Evolutionary conservation across 2,888 invertebrate species (phyloP), one percentile per base, ranked within the genome.

Genomic region (Falcaria lacertinaria): DNA sequence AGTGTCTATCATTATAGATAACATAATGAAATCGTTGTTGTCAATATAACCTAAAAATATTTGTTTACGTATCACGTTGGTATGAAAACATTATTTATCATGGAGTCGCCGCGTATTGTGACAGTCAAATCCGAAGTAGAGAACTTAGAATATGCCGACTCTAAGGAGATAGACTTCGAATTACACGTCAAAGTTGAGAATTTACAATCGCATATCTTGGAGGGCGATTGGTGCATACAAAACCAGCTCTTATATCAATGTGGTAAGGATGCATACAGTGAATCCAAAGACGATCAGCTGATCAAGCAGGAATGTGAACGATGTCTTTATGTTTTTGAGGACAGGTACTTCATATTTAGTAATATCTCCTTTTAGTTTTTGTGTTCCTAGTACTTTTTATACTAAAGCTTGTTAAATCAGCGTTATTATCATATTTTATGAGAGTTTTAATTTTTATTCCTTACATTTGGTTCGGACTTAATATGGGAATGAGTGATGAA

Each of bases 171-270:
- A 1, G 28, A 28, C 28, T 28, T 28, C 11, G 11, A 11, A 11
- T 28, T 28, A 1, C 8, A 28, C 28, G 28, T 28, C 1, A 28
- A 28, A 28, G 11, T 28, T 1, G 28, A 28, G 11, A 28, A 28
- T 28, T 11, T 28, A 11, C 11, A 28, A 43, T 25, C 6, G 19
- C 13, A 42, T 38, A 14, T 28, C 0, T 58, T 60, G 19, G 58
- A 64, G 49, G 51, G 48, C 5, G n/a, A 39, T 14, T 39, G 41
- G 7, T 48, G 44, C 32, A 46, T 57, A 11, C 33, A 46, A 39
- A 51, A 44, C 4, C 64, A 67, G 33, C 33, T 45, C 2, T 41
- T 22, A 32, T 49, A n/a, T 11, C 7, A 11, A 11, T 28, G 28
- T 11, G 28, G 11, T 28, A 28, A 11, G 28, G 28, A 28, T 28